These are phyloP conservation scores for Druon quercuslanigerum DNA, from an alignment of 1,140 invertebrate species.

Conservation along the genomic window DNA sequence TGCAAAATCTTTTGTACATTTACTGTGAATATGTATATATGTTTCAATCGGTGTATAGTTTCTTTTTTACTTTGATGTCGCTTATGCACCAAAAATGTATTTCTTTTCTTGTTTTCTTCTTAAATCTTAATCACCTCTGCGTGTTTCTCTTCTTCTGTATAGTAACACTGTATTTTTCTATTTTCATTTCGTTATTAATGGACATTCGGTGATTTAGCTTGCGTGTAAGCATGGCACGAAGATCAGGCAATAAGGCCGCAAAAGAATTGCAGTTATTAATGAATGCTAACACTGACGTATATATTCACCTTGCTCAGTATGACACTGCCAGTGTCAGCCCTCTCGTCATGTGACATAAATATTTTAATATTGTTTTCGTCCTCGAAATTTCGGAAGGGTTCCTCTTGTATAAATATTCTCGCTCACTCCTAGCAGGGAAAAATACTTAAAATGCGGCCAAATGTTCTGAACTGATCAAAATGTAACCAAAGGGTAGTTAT, in stretches of 20 bases:
- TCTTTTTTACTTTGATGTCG: background rate
- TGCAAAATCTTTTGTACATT: too few species aligned
- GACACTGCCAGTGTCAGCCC: conserved; percentile 75
- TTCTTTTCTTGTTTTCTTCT: background rate
- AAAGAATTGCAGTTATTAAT: conserved; percentile 51
- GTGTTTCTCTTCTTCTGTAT: conserved; percentile 1
- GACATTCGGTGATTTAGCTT: conserved; percentile 42
- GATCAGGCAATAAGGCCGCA: conserved; percentile 44
- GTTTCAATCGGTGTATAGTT: background rate
- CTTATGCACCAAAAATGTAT: conserved; percentile 5
- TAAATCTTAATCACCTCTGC: background rate
- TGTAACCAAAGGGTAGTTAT: too few species aligned
- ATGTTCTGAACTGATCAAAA: too few species aligned
- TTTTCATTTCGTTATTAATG: conserved; percentile 30
- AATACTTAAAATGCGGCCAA: too few species aligned
- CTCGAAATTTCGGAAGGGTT: background rate
- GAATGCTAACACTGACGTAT: conserved; percentile 75
- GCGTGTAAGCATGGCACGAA: conserved; percentile 35
- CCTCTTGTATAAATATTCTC: background rate
- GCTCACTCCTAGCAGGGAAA: background rate
- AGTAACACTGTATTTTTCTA: background rate
- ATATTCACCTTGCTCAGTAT: conserved; percentile 77
- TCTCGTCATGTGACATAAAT: conserved; percentile 47
- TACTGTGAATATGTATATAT: too few species aligned
- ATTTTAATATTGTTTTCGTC: conserved; percentile 31